Conservation (phyloP, 1,140 invertebrate genomes). For the Teleogryllus occipitalis region DNA sequence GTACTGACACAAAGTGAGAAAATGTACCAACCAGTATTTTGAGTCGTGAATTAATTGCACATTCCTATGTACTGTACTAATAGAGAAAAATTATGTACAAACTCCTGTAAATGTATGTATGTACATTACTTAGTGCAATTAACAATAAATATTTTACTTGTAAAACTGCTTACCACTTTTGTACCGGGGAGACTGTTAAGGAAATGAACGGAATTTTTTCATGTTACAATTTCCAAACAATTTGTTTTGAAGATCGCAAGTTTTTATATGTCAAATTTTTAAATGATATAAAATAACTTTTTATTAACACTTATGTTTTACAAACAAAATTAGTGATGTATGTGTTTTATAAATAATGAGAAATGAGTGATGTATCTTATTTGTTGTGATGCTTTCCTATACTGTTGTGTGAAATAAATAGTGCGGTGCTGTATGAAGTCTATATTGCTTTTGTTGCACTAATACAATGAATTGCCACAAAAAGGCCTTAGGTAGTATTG, state of each 20-base stretch:
- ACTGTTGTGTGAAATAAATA: too few relatives aligned
- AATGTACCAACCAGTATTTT: neutral
- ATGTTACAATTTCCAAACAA: too few relatives aligned
- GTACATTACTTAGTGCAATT: neutral
- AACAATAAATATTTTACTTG: conserved; percentile 1
- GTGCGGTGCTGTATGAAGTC: too few relatives aligned
- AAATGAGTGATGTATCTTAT: neutral
- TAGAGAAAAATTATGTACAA: neutral
- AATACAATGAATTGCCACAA: too few relatives aligned
- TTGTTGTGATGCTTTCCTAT: too few relatives aligned
- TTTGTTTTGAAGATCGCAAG: too few relatives aligned
- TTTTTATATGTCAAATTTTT: neutral
- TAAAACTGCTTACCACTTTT: neutral
- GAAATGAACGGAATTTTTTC: too few relatives aligned
- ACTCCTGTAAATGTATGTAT: neutral
- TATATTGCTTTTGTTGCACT: too few relatives aligned
- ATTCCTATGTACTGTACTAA: neutral
- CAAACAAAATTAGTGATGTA: neutral
- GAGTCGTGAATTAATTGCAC: neutral
- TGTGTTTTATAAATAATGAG: neutral
- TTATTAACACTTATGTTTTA: neutral
- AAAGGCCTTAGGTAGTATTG: too few relatives aligned
- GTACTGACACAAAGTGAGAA: neutral
- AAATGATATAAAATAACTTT: neutral
- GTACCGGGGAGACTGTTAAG: too few relatives aligned